phyloP scores from a whole-genome alignment of 2,113 vertebrate genomes.

The Myotis davidii region DNA sequence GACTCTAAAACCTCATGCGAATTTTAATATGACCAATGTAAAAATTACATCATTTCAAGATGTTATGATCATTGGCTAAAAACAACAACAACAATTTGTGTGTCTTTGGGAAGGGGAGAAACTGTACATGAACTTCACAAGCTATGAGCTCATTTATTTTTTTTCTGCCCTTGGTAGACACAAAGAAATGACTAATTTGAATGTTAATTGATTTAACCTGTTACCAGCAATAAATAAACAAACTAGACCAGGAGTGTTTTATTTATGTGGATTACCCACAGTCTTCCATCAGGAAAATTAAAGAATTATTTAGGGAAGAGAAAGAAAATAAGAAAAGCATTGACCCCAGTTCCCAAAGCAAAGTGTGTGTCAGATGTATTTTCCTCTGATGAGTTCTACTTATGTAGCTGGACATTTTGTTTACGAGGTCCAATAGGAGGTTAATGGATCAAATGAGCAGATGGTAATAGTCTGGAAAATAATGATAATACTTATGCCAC shows the following conservation, averaged over 20 bases:
- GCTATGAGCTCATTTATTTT: neutral
- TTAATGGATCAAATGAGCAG: conserved; percentile 74
- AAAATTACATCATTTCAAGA: neutral
- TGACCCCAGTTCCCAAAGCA: conserved; percentile 74
- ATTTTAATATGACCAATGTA: neutral
- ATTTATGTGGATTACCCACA: conserved; percentile 73
- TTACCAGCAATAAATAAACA: conserved; percentile 64
- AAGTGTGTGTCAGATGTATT: conserved; percentile 64
- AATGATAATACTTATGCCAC: conserved; percentile 53
- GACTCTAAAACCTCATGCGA: neutral
- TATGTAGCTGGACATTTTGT: conserved; percentile 41
- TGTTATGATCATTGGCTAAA: neutral
- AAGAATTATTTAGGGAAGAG: conserved; percentile 75
- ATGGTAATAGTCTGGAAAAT: conserved; percentile 73
- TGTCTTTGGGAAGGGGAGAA: neutral
- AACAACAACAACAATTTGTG: neutral
- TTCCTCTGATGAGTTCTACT: conserved; percentile 46
- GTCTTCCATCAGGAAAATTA: conserved; percentile 71
- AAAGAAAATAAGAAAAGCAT: conserved; percentile 75
- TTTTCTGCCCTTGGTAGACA: neutral
- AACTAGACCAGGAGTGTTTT: conserved; percentile 55
- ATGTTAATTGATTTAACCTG: conserved; percentile 40
- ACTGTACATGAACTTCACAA: neutral
- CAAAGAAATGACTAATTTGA: conserved; percentile 41
- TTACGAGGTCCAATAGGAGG: conserved; percentile 73